Evolutionary conservation across 2,888 invertebrate genomes (phyloP), one percentile per base, ranked within the genome.

Genomic region (Lasius fuliginosus): DNA sequence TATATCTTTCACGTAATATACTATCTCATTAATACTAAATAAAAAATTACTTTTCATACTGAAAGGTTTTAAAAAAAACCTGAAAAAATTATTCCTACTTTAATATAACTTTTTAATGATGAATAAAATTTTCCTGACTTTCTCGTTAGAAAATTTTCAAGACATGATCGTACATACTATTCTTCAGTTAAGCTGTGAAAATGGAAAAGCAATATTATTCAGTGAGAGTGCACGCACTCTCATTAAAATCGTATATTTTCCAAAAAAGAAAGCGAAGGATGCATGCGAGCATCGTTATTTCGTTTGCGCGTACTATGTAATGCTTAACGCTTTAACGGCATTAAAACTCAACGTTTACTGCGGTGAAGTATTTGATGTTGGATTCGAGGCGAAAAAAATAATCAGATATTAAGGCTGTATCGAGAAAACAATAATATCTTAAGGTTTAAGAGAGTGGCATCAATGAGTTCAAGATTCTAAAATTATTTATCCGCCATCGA

Each of bases 241-340:
- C 33, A 6, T 11, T 18, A 11, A 67, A 23, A 49, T 18, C 9
- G 18, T 33, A 62, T 62, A 46, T 15, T n/a, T 15, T 67, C 1
- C 36, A 42, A 62, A n/a, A 42, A 75, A 65, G 5, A 42, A 65
- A 23, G 6, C 3, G 9, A 49, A 23, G 1, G 27, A 67, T 15
- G 5, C 0, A 46, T 4, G 0, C 6, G 3, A 40, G n/a, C 15
- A 9, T 74, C 33, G 9, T 1, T 12, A 8, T 15, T 64, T 27
- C 12, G 33, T 27, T 73, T 56, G 36, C 18, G 56, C 27, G 23
- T 71, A 33, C 4, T 36, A 79, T 71, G 77, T 87, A 86, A 83
- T 64, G 82, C 73, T 82, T 82, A 87, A 91, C 86, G 87, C 87
- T 90, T 90, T 89, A 89, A 91, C 89, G 88, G 88, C 84, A 82